Percentiles rank a stretch among this genome's conserved stretches.
Conservation (phyloP, 2,888 invertebrate species). For the Halocaridina rubra region DNA sequence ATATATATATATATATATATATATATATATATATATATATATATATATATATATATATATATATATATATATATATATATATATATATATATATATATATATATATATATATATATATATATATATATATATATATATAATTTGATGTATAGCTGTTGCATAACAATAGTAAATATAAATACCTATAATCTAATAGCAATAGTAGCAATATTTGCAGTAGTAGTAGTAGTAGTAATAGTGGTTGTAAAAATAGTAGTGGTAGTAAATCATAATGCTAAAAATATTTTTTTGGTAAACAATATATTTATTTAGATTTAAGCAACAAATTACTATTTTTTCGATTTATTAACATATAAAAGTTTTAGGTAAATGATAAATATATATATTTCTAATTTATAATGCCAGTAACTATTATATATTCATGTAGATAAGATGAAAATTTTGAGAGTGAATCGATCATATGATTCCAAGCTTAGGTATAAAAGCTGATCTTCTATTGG, state of each 20-base stretch:
- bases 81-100: conserved; percentile 33
- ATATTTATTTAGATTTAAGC: not conserved
- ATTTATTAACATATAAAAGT: not conserved
- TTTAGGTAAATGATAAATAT: not conserved
- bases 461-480: conserved; percentile 35
- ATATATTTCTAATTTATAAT: not conserved
- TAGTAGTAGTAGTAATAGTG: not conserved
- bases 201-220: not conserved
- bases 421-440: too few species aligned
- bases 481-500: conserved; percentile 31
- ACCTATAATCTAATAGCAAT: not conserved
- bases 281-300: not conserved
- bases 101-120: conserved; percentile 20
- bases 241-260: not conserved
- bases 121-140: not conserved
- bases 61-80: conserved; percentile 32
- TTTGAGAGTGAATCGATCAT: conserved; percentile 62
- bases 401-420: not conserved
- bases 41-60: not conserved
- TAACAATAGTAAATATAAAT: not conserved
- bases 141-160: not conserved
- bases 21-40: conserved; percentile 9
- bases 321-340: not conserved
- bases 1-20: not conserved
- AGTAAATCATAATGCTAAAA: not conserved